Evolutionary conservation across 2,113 vertebrate genomes (phyloP).

Genomic region (Nymphicus hollandicus): DNA sequence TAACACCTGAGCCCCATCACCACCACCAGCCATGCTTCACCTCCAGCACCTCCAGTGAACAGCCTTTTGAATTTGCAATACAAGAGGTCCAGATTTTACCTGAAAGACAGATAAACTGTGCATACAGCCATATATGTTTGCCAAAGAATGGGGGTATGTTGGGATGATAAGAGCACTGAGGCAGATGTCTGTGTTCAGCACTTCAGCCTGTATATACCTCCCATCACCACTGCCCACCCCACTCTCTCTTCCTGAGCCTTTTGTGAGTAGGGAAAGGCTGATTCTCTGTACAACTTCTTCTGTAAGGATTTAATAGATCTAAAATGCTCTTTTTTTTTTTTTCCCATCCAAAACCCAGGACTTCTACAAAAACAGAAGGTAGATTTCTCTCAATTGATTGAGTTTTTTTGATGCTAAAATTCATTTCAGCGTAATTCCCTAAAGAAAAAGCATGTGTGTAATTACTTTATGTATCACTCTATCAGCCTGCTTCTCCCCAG

Average conservation of each 20-base stretch:
- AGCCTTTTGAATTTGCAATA: not conserved
- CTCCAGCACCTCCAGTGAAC: not conserved
- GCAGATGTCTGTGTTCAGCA: not conserved
- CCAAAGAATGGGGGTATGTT: not conserved
- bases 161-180: not conserved
- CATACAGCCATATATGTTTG: rapidly evolving
- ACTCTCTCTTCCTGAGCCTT: not conserved
- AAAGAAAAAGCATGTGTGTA: not conserved
- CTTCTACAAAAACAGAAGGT: not conserved
- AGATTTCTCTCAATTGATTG: not conserved
- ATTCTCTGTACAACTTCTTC: not conserved
- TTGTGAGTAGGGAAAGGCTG: not conserved
- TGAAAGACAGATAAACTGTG: not conserved
- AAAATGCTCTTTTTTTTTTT: not conserved
- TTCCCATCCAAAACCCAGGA: not conserved
- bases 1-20: not conserved
- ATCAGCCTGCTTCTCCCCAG: not conserved
- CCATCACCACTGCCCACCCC: rapidly evolving
- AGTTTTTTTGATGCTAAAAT: not conserved
- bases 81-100: not conserved
- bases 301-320: not conserved
- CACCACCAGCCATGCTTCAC: not conserved
- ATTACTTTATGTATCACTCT: not conserved
- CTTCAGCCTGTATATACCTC: not conserved
- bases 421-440: not conserved